phyloP scores from a whole-genome alignment of 2,797 vertebrate species.

The Silurus aristotelis region DNA sequence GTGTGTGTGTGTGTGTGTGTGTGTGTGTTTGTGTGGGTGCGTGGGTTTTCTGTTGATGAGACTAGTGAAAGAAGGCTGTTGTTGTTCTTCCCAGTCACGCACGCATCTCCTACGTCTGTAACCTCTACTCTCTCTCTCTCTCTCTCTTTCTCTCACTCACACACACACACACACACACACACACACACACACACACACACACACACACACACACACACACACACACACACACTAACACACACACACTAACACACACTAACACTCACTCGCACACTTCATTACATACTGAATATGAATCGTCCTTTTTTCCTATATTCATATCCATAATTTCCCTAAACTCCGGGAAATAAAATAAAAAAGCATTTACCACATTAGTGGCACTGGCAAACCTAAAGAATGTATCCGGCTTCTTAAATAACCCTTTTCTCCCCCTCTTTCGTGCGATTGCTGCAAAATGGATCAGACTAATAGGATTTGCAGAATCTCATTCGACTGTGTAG shows the following conservation, averaged over 20 bases:
- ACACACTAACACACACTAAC: not conserved
- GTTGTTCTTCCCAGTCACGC: conserved; percentile 73
- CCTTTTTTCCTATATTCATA: conserved; percentile 24
- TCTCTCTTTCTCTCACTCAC: not conserved
- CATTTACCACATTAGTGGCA: conserved; percentile 48
- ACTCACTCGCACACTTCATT: conserved; percentile 14
- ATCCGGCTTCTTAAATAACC: conserved; percentile 37
- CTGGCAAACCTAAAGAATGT: conserved; percentile 29
- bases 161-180: too few species aligned
- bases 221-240: too few species aligned
- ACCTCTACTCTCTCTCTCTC: conserved; percentile 63
- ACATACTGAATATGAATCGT: conserved; percentile 21
- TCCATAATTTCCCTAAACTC: conserved; percentile 47
- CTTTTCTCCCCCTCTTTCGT: not conserved
- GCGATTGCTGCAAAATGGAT: conserved; percentile 39
- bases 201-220: not conserved
- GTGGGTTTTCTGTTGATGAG: conserved; percentile 36
- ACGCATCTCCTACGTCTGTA: conserved; percentile 71
- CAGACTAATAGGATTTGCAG: conserved; percentile 40
- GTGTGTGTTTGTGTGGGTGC: conserved; percentile 55
- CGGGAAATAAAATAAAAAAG: conserved; percentile 44
- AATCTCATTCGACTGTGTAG: conserved; percentile 28
- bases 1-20: conserved; percentile 1
- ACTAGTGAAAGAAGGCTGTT: conserved; percentile 69
- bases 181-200: too few species aligned